phyloP scores from a whole-genome alignment of 53 echinoderm and acorn worm genomes.

The Patiria pectinifera region DNA sequence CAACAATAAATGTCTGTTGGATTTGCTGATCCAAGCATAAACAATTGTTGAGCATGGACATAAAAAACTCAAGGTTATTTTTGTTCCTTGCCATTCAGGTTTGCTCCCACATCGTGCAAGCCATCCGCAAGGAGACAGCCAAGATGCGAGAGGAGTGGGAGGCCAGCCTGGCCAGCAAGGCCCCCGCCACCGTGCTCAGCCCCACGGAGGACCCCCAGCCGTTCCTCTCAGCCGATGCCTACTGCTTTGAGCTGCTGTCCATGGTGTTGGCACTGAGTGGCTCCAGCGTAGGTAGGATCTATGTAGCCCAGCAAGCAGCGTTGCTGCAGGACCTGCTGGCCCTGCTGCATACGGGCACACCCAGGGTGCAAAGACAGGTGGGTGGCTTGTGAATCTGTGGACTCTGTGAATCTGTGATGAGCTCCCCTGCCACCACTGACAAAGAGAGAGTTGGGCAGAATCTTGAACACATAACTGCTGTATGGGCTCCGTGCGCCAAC shows the following conservation, averaged over 20 bases:
- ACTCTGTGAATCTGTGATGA: too few species aligned
- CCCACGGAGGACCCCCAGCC: slow-evolving; percentile 58
- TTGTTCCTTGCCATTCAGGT: slow-evolving; percentile 60
- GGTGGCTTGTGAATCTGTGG: neutral
- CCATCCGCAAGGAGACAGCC: slow-evolving; percentile 94
- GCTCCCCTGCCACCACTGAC: too few species aligned
- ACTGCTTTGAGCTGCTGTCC: slow-evolving; percentile 98
- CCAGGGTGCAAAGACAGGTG: slow-evolving; percentile 97
- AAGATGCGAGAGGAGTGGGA: slow-evolving; percentile 96
- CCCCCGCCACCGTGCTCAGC: slow-evolving; percentile 59
- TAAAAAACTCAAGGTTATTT: neutral
- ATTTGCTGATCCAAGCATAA: too few species aligned
- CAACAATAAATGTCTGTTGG: too few species aligned
- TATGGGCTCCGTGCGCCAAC: too few species aligned
- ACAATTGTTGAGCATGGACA: neutral
- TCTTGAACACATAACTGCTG: too few species aligned
- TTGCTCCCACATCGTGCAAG: slow-evolving; percentile 96
- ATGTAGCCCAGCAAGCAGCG: slow-evolving; percentile 91
- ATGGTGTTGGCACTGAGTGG: slow-evolving; percentile 97
- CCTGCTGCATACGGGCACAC: slow-evolving; percentile 92
- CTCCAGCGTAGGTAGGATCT: slow-evolving; percentile 90
- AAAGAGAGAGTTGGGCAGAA: too few species aligned
- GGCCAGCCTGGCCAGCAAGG: slow-evolving; percentile 59
- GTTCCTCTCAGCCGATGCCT: slow-evolving; percentile 79
- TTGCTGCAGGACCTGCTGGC: slow-evolving; percentile 88